Evolutionary conservation across 2,113 vertebrate species (phyloP), one percentile per base, ranked within the genome.

Genomic region (Trogon surrucura): DNA sequence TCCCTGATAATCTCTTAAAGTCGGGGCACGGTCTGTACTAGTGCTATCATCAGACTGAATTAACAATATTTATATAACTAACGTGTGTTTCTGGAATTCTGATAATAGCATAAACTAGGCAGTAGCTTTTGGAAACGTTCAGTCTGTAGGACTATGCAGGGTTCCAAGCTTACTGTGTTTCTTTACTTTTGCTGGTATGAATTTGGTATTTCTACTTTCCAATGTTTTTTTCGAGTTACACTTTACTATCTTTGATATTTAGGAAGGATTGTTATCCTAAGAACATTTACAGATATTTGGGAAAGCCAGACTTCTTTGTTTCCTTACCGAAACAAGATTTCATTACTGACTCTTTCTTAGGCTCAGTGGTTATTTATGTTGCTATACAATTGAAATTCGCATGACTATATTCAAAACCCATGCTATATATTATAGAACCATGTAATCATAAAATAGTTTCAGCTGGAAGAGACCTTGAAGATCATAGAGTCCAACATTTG

Each of bases 1-100:
- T 96, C 77, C 88, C 74, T 50, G 51, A 72, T 80, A 69, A 87
- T 67, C 51, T 69, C 41, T 74, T 90, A 60, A 95, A 92, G 29
- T 81, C 62, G 83, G 11, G 69, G 19, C 32, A 80, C 75, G 17
- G 30, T 70, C 36, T 95, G 41, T 80, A 64, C n/a, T 74, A 74
- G 12, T n/a, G 7, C 23, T 88, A 74, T 53, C 23, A 71, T 69
- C 61, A 87, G 36, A 92, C 19, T 89, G 74, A 84, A 85, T 93
- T 75, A 75, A 91, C 58, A 94, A 41, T 86, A 93, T 86, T 91
- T 88, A 17, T 86, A 22, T 34, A 93, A 84, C 56, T 61, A 72
- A 73, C 10, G 14, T 9, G 14, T 25, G 7, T 85, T 93, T 36
- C 25, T 16, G 57, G 65, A 93, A 72, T 72, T 88, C 62, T 80